These are phyloP conservation scores for Thalassophryne amazonica DNA, from an alignment of 2,797 vertebrate species.

Conservation along the genomic window DNA sequence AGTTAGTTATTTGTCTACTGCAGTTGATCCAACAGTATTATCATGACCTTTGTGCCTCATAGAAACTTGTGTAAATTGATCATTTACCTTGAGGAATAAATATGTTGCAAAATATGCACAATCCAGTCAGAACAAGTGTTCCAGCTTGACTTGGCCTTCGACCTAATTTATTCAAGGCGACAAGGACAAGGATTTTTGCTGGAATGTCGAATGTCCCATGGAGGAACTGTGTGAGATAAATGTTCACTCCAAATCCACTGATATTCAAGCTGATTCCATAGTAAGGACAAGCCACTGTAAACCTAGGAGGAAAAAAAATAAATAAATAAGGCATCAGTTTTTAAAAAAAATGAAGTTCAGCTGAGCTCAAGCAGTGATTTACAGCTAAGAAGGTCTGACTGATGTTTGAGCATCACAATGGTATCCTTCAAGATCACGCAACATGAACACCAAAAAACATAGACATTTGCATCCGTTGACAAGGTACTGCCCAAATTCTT, in stretches of 20 bases:
- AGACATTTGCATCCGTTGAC: too few relatives aligned
- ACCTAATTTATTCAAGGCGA: constrained; percentile 70
- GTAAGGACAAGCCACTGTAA: constrained; percentile 82
- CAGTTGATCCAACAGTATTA: too few relatives aligned
- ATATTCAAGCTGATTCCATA: constrained; percentile 85
- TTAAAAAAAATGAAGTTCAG: too few relatives aligned
- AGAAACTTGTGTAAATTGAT: background rate
- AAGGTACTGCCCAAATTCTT: too few relatives aligned
- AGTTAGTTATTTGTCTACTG: background rate
- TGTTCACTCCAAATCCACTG: constrained; percentile 76
- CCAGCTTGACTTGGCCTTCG: constrained; percentile 71
- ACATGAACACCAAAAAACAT: too few relatives aligned
- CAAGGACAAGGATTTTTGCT: constrained; percentile 72
- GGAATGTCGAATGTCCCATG: constrained; percentile 83
- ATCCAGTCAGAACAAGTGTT: constrained; percentile 61
- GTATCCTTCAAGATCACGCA: too few relatives aligned
- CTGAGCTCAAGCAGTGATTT: too few relatives aligned
- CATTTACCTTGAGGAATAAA: constrained; percentile 64
- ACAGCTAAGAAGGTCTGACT: too few relatives aligned
- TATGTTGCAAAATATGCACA: constrained; percentile 61
- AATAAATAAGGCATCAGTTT: constrained; percentile 22
- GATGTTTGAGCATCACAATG: too few relatives aligned
- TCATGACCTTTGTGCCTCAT: background rate
- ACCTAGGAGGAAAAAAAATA: constrained; percentile 67
- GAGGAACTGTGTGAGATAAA: constrained; percentile 86